Base-by-base conservation (phyloP, 2,113 vertebrate species). In the Tursiops truncatus region DNA sequence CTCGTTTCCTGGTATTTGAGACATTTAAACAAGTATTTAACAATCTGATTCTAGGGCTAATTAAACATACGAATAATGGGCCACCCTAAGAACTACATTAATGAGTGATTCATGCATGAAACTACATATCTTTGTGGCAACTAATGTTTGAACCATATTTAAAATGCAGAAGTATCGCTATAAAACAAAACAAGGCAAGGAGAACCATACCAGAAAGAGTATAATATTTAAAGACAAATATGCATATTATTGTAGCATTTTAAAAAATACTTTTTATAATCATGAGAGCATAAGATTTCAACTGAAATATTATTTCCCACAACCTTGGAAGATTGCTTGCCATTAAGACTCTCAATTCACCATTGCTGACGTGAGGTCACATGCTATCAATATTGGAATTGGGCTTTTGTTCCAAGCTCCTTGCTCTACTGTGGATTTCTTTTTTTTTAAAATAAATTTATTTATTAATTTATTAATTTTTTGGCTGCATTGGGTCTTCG, bases 11-110 rank as follows among this genome's bases (percentile, higher is more conserved):
- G 62, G 85, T 85, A 94, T 47, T 96, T 82, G 71, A 28, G 20
- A 82, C 23, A 74, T 80, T 84, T 94, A 96, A 93, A 68, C 31
- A 92, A 81, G 44, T 89, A 65, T 94, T 90, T 96, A 82, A 89
- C 41, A 74, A 44, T 76, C 70, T 62, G 68, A 94, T 96, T 86
- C 23, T 38, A 90, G 77, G 53, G 62, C 50, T 74, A 95, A 86
- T 93, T 96, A 95, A 73, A 81, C 62, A 31, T 93, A 53, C 28
- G 6, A 74, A 79, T 67, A 89, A 93, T 31, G 56, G 92, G 71
- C 77, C 85, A 89, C 89, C 38, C 56, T 77, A 53, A 47, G 20
- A 95, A 93, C 67, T 73, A 82, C 21, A 47, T 65, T 50, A 94
- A 31, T 89, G 90, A 88, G 44, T 87, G 91, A 83, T 79, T 93